Percentiles rank a stretch among this genome's conserved stretches.
Conservation (phyloP, 2,888 invertebrate species). For the Ectobius pallidus region DNA sequence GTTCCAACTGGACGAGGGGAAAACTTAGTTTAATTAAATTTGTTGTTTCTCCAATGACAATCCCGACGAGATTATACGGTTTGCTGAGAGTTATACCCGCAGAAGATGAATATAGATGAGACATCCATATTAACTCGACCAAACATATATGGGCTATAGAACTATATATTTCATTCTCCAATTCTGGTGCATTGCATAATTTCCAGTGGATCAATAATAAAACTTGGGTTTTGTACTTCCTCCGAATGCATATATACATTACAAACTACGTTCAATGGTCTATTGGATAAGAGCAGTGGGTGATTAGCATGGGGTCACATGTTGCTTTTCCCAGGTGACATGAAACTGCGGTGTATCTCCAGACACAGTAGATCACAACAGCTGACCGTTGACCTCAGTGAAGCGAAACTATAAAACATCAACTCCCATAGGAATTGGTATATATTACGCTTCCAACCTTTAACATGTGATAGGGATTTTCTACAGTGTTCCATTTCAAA, state of each 20-base stretch:
- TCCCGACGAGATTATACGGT: too few species aligned
- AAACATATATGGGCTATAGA: too few species aligned
- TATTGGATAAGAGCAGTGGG: not conserved
- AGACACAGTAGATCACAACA: slow-evolving; percentile 11
- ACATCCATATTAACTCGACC: too few species aligned
- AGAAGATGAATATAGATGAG: too few species aligned
- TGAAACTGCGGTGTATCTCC: slow-evolving; percentile 3
- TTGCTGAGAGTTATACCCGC: too few species aligned
- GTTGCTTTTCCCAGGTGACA: slow-evolving; percentile 5
- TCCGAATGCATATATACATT: not conserved
- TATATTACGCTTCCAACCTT: not conserved
- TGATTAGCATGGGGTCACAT: not conserved
- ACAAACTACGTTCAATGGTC: not conserved
- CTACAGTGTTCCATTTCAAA: not conserved
- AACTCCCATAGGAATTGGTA: not conserved
- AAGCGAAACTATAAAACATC: not conserved
- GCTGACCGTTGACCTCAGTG: slow-evolving; percentile 4
- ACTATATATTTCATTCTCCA: too few species aligned
- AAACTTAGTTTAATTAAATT: too few species aligned
- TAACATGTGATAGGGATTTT: not conserved
- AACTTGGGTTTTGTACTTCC: too few species aligned
- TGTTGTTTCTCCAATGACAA: too few species aligned
- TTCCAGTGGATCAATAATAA: too few species aligned
- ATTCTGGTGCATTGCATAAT: too few species aligned
- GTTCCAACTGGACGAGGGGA: too few species aligned